Conservation (phyloP, 1,140 invertebrate genomes). For the Drosophila parabipectinata region DNA sequence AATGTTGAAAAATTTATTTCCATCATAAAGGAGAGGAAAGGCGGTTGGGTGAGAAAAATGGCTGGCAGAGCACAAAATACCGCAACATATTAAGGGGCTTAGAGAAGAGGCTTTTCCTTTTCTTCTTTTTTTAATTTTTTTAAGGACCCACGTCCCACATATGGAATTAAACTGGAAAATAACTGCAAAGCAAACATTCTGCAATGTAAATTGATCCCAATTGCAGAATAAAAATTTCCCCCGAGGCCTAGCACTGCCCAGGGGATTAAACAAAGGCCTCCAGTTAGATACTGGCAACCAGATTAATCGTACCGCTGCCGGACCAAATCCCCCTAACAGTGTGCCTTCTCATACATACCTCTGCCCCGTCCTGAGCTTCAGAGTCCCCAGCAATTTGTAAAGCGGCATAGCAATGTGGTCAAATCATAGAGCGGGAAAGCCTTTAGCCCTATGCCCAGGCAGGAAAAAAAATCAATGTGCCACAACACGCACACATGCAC, state of each 20-base stretch:
- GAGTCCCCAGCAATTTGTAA: slow-evolving; percentile 53
- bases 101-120: slow-evolving; percentile 25
- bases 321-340: neutral
- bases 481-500: slow-evolving; percentile 34
- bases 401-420: slow-evolving; percentile 66
- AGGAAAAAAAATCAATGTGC: slow-evolving; percentile 69
- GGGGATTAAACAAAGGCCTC: slow-evolving; percentile 21
- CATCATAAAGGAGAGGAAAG: slow-evolving; percentile 43
- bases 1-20: slow-evolving; percentile 54
- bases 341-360: neutral
- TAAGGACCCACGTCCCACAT: slow-evolving; percentile 13
- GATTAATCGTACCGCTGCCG: slow-evolving; percentile 29
- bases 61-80: slow-evolving; percentile 5
- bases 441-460: slow-evolving; percentile 28
- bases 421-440: slow-evolving; percentile 39
- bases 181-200: slow-evolving; percentile 11
- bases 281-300: slow-evolving; percentile 25
- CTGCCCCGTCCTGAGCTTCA: slow-evolving; percentile 13
- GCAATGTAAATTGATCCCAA: slow-evolving; percentile 12
- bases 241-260: slow-evolving; percentile 6
- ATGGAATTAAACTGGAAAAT: slow-evolving; percentile 19
- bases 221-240: slow-evolving; percentile 27
- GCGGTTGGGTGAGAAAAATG: neutral
- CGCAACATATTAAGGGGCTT: neutral
- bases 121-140: slow-evolving; percentile 38